Base-by-base conservation (phyloP, 2,797 vertebrate species). In the Sparus aurata region DNA sequence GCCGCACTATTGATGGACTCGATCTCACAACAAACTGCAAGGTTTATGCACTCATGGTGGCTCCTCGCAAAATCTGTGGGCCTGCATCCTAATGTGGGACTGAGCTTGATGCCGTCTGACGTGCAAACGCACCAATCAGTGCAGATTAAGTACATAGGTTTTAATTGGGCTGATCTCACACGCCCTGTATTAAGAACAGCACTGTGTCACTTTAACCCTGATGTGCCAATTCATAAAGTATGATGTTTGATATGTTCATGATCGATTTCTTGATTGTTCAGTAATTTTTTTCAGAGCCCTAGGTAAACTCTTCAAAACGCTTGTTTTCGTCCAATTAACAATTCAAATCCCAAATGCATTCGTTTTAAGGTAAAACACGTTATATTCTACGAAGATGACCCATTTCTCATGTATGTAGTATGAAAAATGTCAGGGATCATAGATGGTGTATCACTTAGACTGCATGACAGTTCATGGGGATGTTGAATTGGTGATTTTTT, bases 1-100 rank as follows among this genome's bases (percentile, higher is more conserved):
- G 83, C 54, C 73, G 82, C 72, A 55, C 76, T 85, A 90, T 85
- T 87, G 91, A 94, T 93, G 86, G 71, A 86, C 85, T 83, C 86
- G 78, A 92, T 90, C 82, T 91, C 75, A 78, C 75, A 90, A 90
- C 68, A 89, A 87, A 89, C 72, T 87, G 71, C 20, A 1, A 80
- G 74, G 76, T 79, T 91, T 84, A 91, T 77, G 69, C 77, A 80
- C 74, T 87, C 78, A 77, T 78, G 79, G 73, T 69, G 12, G 64
- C 58, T 34, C 66, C 77, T 69, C 54, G 59, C 57, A 59, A 64
- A 88, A 69, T 69, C 71, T 83, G 85, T 84, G 83, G 52, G 13
- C 81, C 62, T 82, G 86, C 86, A 92, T 94, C 78, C 73, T 74
- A 92, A 85, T 80, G 83, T 80, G 13, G 38, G 52, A 46, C 69